Percentiles rank a stretch among this genome's conserved stretches.
Evolutionary conservation across 2,797 vertebrate species (phyloP).

Genomic region (Pangasius macronema): DNA sequence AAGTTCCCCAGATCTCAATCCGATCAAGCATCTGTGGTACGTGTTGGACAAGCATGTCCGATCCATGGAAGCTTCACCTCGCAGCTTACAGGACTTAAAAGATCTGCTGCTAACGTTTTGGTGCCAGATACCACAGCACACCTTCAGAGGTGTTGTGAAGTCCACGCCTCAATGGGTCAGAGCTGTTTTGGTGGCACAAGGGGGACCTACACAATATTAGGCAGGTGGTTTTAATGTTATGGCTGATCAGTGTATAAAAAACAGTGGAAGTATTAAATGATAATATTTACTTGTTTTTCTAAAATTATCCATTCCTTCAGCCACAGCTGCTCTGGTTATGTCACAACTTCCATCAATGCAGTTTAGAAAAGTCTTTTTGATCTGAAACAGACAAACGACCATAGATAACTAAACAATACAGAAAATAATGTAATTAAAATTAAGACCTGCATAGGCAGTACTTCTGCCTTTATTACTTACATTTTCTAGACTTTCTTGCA

Average conservation of each 20-base stretch:
- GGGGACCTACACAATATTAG: no score
- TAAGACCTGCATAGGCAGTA: background rate
- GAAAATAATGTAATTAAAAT: background rate
- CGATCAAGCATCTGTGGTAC: no score
- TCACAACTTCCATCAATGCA: slow-evolving; percentile 66
- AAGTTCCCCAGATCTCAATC: no score
- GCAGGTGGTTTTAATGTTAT: no score
- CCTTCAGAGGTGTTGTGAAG: no score
- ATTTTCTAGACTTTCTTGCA: slow-evolving; percentile 78
- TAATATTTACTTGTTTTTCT: slow-evolving; percentile 68
- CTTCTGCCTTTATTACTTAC: slow-evolving; percentile 73
- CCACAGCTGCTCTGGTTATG: slow-evolving; percentile 61
- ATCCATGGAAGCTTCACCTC: no score
- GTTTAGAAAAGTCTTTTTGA: slow-evolving; percentile 65
- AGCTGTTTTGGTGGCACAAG: no score
- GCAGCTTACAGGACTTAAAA: no score
- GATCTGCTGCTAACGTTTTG: no score
- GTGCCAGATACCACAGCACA: no score
- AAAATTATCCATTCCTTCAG: slow-evolving; percentile 67
- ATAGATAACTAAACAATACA: background rate
- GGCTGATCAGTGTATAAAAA: background rate
- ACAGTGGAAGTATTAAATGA: slow-evolving; percentile 31
- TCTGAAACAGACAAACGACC: slow-evolving; percentile 62
- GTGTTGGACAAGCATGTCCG: no score
- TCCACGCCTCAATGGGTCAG: no score